phyloP scores from a whole-genome alignment of 2,888 invertebrate species.

The Cotesia congregata region DNA sequence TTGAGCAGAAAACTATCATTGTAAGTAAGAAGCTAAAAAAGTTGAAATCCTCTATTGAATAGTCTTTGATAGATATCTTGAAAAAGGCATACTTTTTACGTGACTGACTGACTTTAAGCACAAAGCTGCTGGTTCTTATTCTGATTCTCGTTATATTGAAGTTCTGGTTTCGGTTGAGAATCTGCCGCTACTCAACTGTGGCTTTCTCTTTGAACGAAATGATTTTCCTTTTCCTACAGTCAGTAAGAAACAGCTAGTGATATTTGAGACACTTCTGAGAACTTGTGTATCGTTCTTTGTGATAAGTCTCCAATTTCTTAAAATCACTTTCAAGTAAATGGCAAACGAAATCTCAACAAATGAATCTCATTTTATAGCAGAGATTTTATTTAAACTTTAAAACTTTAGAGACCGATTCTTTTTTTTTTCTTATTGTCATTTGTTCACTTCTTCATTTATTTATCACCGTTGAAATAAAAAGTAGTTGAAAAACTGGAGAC shows the following conservation, averaged over 20 bases:
- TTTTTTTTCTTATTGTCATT: neutral
- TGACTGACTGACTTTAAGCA: constrained; percentile 16
- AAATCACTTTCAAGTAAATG: neutral
- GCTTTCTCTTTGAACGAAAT: constrained; percentile 5
- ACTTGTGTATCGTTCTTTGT: constrained; percentile 9
- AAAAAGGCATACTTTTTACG: neutral
- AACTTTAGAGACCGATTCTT: neutral
- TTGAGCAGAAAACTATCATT: neutral
- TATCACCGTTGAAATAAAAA: neutral
- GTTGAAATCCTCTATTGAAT: neutral
- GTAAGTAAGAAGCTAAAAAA: neutral
- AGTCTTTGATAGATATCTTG: neutral
- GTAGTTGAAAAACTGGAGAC: neutral
- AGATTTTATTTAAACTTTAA: too few species aligned
- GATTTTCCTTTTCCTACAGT: neutral
- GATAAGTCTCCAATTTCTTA: constrained; percentile 18
- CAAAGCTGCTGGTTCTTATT: neutral
- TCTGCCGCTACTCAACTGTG: neutral
- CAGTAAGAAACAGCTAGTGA: neutral
- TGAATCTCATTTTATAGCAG: neutral
- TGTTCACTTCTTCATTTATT: neutral
- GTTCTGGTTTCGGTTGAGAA: neutral
- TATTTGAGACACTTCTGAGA: neutral
- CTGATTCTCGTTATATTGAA: neutral
- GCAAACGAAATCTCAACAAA: neutral